Conservation (phyloP, 2,888 invertebrate genomes). For the Callinectes sapidus region DNA sequence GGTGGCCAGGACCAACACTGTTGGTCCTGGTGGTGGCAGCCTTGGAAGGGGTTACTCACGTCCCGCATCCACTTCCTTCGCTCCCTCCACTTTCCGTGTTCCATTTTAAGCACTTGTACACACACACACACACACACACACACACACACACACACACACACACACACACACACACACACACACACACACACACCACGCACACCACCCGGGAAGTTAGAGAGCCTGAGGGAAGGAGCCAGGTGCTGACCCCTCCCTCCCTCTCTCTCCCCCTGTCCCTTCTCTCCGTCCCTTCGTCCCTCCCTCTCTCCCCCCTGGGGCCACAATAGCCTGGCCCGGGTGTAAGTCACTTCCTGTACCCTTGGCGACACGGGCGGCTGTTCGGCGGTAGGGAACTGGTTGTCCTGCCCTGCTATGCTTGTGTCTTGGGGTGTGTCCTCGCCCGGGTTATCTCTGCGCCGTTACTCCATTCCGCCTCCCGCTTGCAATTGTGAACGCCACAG, state of each 20-base stretch:
- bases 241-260: constrained; percentile 25
- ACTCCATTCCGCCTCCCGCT: background rate
- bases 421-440: constrained; percentile 11
- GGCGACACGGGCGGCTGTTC: constrained; percentile 12
- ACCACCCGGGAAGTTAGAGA: constrained; percentile 25
- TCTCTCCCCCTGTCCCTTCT: background rate
- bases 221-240: constrained; percentile 16
- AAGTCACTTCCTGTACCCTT: constrained; percentile 25
- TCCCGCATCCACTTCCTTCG: background rate
- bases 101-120: background rate
- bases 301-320: constrained; percentile 21
- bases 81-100: background rate
- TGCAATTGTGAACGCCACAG: constrained; percentile 6
- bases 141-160: too few species aligned
- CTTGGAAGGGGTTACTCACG: constrained; percentile 15
- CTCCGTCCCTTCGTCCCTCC: background rate
- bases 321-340: constrained; percentile 6
- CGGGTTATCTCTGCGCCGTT: constrained; percentile 6
- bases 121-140: background rate
- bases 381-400: constrained; percentile 1
- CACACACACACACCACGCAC: background rate
- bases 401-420: background rate
- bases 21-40: too few species aligned
- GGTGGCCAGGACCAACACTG: too few species aligned
- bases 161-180: background rate